Base-by-base conservation (phyloP, 2,888 invertebrate species). In the Leucania comma region DNA sequence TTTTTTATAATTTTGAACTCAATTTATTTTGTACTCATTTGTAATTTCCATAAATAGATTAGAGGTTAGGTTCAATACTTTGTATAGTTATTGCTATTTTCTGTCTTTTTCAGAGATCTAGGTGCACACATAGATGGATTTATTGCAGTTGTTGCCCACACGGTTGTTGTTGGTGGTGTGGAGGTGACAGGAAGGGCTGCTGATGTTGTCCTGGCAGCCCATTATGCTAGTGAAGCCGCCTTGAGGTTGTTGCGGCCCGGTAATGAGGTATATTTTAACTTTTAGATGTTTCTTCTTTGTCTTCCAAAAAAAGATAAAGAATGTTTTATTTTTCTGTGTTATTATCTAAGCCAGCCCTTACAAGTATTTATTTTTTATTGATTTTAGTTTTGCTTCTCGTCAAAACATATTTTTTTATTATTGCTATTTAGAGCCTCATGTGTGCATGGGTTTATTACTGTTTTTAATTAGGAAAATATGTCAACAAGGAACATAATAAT, bases 71-170 rank as follows among this genome's bases (percentile, higher is more conserved):
- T 51, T 20, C 0, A 4, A 42, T 26, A 38, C 12, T 24, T 60
- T 0, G 2, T 20, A 3, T 14, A 26, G 3, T 14, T 58, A 38
- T n/a, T 53, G 1, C 22, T 48, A 8, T 38, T 38, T 22, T 5
- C 6, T 32, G 17, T 61, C 20, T 65, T 68, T 94, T 96, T 46
- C 89, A 99, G 99, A 93, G 99, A 99, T 95, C 96, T 99, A 90
- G 99, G 99, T 83, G 99, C 99, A 78, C 99, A 99, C 91, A 98
- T 99, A 90, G 99, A 99, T 97, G 99, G 99, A 50, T 99, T 99
- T 91, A 99, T 99, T 89, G 99, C 99, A 62, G 99, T 99, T 63
- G 99, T 98, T 67, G 99, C 99, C 38, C 99, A 99, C 93, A 99
- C 99, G 8, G 96, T 99, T 80, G 97, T 98, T 67, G 97, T 99